Percentiles rank a stretch among this genome's conserved stretches.
Evolutionary conservation across 2,797 vertebrate genomes (phyloP).

Genomic region (Todus mexicanus): DNA sequence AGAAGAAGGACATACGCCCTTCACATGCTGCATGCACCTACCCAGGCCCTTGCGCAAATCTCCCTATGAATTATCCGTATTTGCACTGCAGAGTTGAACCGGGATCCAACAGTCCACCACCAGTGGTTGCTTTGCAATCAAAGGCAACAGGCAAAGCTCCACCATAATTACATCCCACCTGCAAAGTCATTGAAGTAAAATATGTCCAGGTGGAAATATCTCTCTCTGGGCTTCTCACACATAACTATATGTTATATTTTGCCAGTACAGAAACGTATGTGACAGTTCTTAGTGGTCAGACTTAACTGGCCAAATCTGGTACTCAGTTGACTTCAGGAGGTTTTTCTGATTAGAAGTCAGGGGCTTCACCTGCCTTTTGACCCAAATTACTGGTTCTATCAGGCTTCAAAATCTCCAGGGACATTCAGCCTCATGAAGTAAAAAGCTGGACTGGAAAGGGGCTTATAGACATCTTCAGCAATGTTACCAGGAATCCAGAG

Average conservation of each 20-base stretch:
- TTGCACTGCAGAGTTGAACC: neutral
- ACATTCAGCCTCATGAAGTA: neutral
- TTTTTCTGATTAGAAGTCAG: neutral
- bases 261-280: neutral
- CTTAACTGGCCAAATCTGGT: neutral
- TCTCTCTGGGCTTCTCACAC: neutral
- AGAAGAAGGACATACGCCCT: neutral
- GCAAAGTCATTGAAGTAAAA: conserved; percentile 46
- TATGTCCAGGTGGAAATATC: neutral
- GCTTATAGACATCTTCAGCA: neutral
- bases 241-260: neutral
- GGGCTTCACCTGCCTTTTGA: neutral
- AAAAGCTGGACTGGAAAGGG: neutral
- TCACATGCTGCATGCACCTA: fast-evolving
- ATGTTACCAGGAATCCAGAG: neutral
- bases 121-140: neutral
- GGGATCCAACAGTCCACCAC: neutral
- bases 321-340: neutral
- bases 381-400: neutral
- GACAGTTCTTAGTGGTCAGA: neutral
- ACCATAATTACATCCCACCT: conserved; percentile 11
- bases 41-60: neutral
- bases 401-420: neutral
- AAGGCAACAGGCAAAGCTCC: conserved; percentile 39
- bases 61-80: neutral